A percentile compares a stretch with the other conserved stretches of the same genome.
phyloP scores from a whole-genome alignment of 2,113 vertebrate species.

The Dicaeum eximium region DNA sequence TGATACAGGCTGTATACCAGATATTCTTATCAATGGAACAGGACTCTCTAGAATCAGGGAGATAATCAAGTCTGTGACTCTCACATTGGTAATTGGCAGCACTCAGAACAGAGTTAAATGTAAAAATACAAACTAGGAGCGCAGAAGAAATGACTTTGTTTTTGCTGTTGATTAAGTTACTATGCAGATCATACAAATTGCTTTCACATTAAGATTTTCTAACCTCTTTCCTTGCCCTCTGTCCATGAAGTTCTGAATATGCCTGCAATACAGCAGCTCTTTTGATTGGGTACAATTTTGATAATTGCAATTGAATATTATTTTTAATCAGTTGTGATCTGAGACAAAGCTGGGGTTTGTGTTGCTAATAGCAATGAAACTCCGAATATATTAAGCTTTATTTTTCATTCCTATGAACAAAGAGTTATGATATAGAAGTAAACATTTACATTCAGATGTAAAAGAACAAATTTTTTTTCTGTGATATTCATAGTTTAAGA shows the following conservation, averaged over 20 bases:
- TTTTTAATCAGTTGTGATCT: constrained; percentile 53
- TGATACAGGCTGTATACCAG: constrained; percentile 69
- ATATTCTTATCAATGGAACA: constrained; percentile 79
- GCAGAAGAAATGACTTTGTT: constrained; percentile 22
- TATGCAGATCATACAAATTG: constrained; percentile 4
- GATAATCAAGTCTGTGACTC: constrained; percentile 82
- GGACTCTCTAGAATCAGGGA: constrained; percentile 78
- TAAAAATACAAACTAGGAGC: constrained; percentile 3
- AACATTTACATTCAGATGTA: constrained; percentile 43
- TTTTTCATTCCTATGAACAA: constrained; percentile 37
- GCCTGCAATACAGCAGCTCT: constrained; percentile 12
- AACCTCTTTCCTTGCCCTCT: background rate
- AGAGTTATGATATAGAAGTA: constrained; percentile 38
- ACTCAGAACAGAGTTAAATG: constrained; percentile 38
- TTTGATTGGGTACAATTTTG: constrained; percentile 44
- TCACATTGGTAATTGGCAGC: constrained; percentile 71
- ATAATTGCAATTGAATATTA: constrained; percentile 54
- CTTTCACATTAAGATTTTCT: constrained; percentile 13
- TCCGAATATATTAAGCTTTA: constrained; percentile 44
- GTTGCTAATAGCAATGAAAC: constrained; percentile 33
- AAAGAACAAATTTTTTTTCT: constrained; percentile 2
- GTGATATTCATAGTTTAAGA: background rate
- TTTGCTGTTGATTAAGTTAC: background rate
- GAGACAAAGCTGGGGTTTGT: constrained; percentile 45
- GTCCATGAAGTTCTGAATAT: background rate